phyloP scores from a whole-genome alignment of 2,113 vertebrate species.

The Hippocampus guttulatus region DNA sequence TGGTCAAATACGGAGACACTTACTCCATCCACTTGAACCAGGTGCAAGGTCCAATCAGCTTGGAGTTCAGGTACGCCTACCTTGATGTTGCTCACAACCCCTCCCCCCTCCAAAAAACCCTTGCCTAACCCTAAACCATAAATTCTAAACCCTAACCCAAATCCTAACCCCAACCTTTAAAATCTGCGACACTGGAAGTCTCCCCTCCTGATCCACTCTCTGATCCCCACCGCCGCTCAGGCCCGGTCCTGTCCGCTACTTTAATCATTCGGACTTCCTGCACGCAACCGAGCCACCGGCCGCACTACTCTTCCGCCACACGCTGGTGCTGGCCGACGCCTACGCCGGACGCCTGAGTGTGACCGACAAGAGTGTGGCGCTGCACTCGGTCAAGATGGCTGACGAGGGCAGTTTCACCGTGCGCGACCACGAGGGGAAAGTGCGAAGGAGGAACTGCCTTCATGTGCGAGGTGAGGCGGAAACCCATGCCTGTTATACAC shows the following conservation, averaged over 20 bases:
- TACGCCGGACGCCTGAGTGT: conserved; percentile 61
- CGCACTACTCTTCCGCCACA: conserved; percentile 55
- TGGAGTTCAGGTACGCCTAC: conserved; percentile 63
- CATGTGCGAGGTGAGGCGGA: conserved; percentile 67
- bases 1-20: conserved; percentile 68
- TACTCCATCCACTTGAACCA: conserved; percentile 59
- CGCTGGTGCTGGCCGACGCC: conserved; percentile 35
- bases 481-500: background rate
- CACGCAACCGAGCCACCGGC: conserved; percentile 37
- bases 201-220: background rate
- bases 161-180: too few relatives aligned
- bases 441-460: conserved; percentile 63
- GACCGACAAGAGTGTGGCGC: conserved; percentile 47
- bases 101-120: too few relatives aligned
- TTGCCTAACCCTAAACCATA: too few relatives aligned
- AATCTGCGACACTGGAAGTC: too few relatives aligned
- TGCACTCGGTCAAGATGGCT: conserved; percentile 57
- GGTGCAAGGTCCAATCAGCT: conserved; percentile 55
- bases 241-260: conserved; percentile 19
- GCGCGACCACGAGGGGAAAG: conserved; percentile 58
- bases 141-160: too few relatives aligned
- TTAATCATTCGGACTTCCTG: conserved; percentile 37
- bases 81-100: too few relatives aligned
- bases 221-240: conserved; percentile 6
- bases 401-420: conserved; percentile 73